These are phyloP conservation scores for Hyposmocoma kahamanoa DNA, from an alignment of 1,140 invertebrate species.

Conservation along the genomic window DNA sequence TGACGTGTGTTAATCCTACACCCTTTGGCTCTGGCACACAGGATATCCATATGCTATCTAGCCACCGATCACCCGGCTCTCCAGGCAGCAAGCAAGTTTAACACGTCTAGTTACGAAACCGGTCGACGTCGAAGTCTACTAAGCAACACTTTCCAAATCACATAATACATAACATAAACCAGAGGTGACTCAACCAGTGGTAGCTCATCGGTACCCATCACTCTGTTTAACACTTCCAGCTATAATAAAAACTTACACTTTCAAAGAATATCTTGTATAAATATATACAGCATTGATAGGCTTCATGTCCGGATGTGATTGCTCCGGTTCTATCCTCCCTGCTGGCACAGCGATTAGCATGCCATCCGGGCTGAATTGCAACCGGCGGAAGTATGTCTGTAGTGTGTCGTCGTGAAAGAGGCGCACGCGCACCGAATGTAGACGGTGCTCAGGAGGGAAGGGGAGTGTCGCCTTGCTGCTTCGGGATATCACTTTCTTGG, in stretches of 20 bases:
- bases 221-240: no score
- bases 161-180: no score
- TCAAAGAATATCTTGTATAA: slow-evolving; percentile 83
- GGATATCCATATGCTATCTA: no score
- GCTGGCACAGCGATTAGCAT: slow-evolving; percentile 89
- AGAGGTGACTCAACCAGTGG: no score
- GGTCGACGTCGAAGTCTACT: no score
- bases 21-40: no score
- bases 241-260: slow-evolving; percentile 78
- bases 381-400: slow-evolving; percentile 92
- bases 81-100: no score
- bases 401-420: slow-evolving; percentile 96
- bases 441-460: slow-evolving; percentile 73
- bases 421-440: slow-evolving; percentile 78
- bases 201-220: no score
- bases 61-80: no score
- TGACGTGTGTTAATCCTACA: no score
- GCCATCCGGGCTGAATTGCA: slow-evolving; percentile 93
- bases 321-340: slow-evolving; percentile 81
- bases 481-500: slow-evolving; percentile 82
- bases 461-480: slow-evolving; percentile 82
- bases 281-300: slow-evolving; percentile 85
- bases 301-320: slow-evolving; percentile 72
- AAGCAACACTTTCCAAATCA: no score
- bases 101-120: no score